Percentiles rank a stretch among this genome's conserved stretches.
These are phyloP conservation scores for Staurois parvus DNA, from an alignment of 2,797 vertebrate species.

Conservation along the genomic window DNA sequence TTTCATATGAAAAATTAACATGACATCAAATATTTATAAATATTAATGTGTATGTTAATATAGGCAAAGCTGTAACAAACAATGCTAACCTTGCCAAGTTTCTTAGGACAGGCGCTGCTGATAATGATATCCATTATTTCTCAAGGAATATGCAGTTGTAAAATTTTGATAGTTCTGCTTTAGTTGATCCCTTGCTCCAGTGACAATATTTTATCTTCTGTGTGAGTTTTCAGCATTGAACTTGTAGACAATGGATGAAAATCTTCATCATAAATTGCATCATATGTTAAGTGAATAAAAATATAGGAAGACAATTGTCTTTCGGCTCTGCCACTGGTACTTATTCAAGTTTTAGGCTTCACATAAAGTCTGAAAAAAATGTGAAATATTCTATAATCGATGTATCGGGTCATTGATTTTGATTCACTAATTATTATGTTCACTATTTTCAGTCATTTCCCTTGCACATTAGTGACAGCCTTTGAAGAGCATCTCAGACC, in stretches of 20 bases:
- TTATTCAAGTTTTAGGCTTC: not conserved
- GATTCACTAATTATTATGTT: not conserved
- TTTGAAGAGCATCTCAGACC: too few relatives aligned
- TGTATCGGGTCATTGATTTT: not conserved
- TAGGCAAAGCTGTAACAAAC: conserved; percentile 85
- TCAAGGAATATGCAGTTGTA: conserved; percentile 74
- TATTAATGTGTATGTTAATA: conserved; percentile 89
- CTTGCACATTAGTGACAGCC: not conserved
- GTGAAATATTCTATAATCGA: too few relatives aligned
- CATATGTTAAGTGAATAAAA: not conserved
- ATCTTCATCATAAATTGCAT: not conserved
- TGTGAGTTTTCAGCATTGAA: not conserved
- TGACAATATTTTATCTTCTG: not conserved
- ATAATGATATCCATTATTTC: conserved; percentile 87
- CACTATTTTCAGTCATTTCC: not conserved
- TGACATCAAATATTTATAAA: conserved; percentile 88
- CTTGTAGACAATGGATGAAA: not conserved
- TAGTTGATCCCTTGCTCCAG: not conserved
- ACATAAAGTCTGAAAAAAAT: too few relatives aligned
- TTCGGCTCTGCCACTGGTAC: not conserved
- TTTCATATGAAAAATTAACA: conserved; percentile 87
- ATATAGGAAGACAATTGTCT: not conserved
- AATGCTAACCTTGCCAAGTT: conserved; percentile 85
- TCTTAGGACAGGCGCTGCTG: conserved; percentile 80
- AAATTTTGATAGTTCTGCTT: not conserved